phyloP scores from a whole-genome alignment of 2,113 vertebrate species.

The Phalacrocorax brasilianus region DNA sequence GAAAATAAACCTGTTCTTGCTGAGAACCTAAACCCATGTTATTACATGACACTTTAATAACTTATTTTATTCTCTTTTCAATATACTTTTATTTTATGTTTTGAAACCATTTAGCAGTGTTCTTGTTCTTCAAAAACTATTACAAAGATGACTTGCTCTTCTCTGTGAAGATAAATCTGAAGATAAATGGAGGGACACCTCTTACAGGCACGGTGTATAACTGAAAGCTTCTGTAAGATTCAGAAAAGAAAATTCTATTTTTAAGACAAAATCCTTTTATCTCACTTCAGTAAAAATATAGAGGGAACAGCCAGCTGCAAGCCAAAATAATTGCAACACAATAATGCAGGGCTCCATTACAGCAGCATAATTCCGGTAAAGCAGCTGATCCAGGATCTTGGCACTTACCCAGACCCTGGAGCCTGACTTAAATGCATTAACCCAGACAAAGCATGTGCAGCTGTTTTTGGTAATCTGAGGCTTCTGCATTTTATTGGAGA shows the following conservation, averaged over 20 bases:
- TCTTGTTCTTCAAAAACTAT: neutral
- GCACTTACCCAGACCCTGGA: neutral
- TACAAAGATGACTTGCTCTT: neutral
- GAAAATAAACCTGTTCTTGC: slow-evolving; percentile 29
- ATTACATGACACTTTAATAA: neutral
- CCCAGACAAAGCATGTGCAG: slow-evolving; percentile 26
- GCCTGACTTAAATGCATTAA: neutral
- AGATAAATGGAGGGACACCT: neutral
- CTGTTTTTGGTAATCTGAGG: slow-evolving; percentile 36
- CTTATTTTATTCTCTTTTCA: slow-evolving; percentile 4
- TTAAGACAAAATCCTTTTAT: slow-evolving; percentile 52
- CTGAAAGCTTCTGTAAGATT: neutral
- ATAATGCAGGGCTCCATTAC: slow-evolving; percentile 27
- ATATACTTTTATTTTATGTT: neutral
- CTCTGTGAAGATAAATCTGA: neutral
- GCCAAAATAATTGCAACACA: slow-evolving; percentile 58
- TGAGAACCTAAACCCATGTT: neutral
- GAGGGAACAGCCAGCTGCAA: slow-evolving; percentile 13
- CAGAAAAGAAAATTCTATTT: slow-evolving; percentile 46
- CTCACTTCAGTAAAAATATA: slow-evolving; percentile 44
- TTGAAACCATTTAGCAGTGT: neutral
- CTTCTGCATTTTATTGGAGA: slow-evolving; percentile 25
- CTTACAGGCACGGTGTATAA: neutral
- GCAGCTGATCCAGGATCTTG: slow-evolving; percentile 32
- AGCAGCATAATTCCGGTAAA: neutral